Conservation (phyloP, 2,888 invertebrate genomes). For the Amiota mariae region DNA sequence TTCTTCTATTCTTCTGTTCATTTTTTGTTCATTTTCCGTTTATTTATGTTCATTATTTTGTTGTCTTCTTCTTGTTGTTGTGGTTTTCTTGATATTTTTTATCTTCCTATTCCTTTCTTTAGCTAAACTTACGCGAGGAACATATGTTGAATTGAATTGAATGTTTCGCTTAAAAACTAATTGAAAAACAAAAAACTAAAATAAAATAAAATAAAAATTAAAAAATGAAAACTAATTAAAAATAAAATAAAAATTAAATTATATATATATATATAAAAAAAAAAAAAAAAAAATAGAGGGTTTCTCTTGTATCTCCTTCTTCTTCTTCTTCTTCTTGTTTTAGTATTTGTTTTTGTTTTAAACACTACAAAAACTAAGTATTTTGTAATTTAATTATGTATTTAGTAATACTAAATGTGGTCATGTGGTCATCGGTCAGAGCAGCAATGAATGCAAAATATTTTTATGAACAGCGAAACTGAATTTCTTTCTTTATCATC, state of each 20-base stretch:
- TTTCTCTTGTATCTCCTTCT: neutral
- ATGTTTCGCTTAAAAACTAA: conserved; percentile 47
- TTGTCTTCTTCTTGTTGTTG: neutral
- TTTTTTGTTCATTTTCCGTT: neutral
- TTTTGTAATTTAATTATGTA: neutral
- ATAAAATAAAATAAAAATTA: conserved; percentile 41
- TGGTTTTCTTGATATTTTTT: neutral
- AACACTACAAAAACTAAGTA: neutral
- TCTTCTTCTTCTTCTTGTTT: neutral
- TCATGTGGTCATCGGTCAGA: neutral
- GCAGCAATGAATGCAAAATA: too few species aligned
- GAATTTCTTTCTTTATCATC: too few species aligned
- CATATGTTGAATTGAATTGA: conserved; percentile 62
- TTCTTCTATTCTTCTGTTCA: too few species aligned
- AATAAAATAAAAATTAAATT: conserved; percentile 48
- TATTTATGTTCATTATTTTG: neutral
- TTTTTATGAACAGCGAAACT: too few species aligned
- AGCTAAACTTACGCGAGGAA: conserved; percentile 67
- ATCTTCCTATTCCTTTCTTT: conserved; percentile 12
- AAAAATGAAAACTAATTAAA: conserved; percentile 48
- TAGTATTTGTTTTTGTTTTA: neutral
- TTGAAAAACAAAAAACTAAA: conserved; percentile 28
- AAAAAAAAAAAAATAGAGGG: neutral
- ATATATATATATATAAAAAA: neutral
- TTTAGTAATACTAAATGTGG: conserved; percentile 37